phyloP scores from a whole-genome alignment of 1,140 invertebrate genomes.

The Drosophila mauritiana region DNA sequence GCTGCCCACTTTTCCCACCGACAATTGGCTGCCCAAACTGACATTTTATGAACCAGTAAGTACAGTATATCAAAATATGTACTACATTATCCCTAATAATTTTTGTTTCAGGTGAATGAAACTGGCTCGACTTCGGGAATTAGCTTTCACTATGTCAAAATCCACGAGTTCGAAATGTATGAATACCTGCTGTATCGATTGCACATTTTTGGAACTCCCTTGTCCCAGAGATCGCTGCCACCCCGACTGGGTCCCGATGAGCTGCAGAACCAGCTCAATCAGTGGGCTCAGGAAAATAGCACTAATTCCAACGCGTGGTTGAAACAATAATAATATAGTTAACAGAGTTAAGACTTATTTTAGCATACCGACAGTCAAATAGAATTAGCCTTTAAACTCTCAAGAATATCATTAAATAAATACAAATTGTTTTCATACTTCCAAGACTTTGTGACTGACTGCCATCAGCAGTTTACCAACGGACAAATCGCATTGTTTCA shows the following conservation, averaged over 20 bases:
- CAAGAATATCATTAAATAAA: not conserved
- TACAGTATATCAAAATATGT: not conserved
- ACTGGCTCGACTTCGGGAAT: conserved; percentile 23
- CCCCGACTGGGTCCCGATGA: conserved; percentile 7
- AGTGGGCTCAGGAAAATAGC: conserved; percentile 21
- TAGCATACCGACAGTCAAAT: not conserved
- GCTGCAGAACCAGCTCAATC: conserved; percentile 16
- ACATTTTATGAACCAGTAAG: conserved; percentile 24
- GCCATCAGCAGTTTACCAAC: too few species aligned
- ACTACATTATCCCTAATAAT: not conserved
- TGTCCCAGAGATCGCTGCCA: conserved; percentile 8
- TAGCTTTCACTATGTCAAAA: conserved; percentile 39
- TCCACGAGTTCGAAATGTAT: conserved; percentile 29
- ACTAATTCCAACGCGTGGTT: conserved; percentile 16
- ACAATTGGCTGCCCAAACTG: conserved; percentile 53
- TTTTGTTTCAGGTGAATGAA: conserved; percentile 5
- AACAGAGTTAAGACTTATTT: not conserved
- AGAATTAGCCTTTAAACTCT: not conserved
- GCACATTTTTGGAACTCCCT: conserved; percentile 8
- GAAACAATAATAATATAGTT: not conserved
- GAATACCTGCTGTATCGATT: conserved; percentile 24
- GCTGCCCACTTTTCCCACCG: conserved; percentile 88
- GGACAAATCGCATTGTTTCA: not conserved
- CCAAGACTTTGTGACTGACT: not conserved
- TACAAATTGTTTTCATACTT: not conserved